Evolutionary conservation across 2,888 invertebrate genomes (phyloP).

Genomic region (Mactromeris polynyma): DNA sequence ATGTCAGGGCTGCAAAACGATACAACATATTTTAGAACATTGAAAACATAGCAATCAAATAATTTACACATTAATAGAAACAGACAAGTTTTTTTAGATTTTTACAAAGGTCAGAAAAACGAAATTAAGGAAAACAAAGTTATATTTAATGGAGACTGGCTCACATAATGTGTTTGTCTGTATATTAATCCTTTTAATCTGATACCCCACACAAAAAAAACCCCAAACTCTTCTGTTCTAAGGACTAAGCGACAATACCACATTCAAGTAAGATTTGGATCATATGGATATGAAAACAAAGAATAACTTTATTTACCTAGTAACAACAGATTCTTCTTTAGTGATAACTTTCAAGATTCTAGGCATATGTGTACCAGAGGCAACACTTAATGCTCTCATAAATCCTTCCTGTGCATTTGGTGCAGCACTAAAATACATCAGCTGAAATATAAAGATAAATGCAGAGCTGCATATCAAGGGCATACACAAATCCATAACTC

Average conservation of each 20-base stretch:
- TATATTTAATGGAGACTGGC: background rate
- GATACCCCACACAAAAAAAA: too few relatives aligned
- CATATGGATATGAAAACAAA: too few relatives aligned
- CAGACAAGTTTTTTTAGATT: too few relatives aligned
- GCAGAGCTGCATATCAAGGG: background rate
- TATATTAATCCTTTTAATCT: too few relatives aligned
- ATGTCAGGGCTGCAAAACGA: constrained; percentile 67
- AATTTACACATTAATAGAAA: too few relatives aligned
- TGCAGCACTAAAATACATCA: constrained; percentile 85
- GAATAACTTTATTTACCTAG: constrained; percentile 37
- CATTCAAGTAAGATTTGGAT: too few relatives aligned
- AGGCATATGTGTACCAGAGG: constrained; percentile 84
- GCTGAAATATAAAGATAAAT: constrained; percentile 71
- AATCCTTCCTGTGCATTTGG: constrained; percentile 85
- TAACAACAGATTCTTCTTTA: constrained; percentile 51
- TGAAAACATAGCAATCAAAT: too few relatives aligned
- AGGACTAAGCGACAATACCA: too few relatives aligned
- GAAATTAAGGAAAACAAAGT: too few relatives aligned
- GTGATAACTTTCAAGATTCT: constrained; percentile 73
- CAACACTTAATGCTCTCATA: constrained; percentile 86
- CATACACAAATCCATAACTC: too few relatives aligned
- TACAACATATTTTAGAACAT: background rate
- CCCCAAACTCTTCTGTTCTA: too few relatives aligned
- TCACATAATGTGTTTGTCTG: background rate
- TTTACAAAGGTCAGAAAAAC: too few relatives aligned